Base-by-base conservation (phyloP, 1,140 invertebrate genomes). In the Papilio glaucus region DNA sequence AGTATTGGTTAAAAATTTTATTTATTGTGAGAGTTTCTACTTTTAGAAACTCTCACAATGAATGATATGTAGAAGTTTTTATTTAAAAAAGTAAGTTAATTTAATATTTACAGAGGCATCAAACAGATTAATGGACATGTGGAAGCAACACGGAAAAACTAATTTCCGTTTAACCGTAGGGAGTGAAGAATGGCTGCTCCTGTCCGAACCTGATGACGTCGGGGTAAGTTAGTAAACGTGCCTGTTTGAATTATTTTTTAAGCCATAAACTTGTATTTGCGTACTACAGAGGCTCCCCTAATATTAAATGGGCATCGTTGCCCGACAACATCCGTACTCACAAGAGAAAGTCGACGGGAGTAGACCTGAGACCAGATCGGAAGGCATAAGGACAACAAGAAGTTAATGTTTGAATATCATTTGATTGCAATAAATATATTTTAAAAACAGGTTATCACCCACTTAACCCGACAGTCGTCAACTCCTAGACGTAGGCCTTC, bases 81-180 rank as follows among this genome's bases (percentile, higher is more conserved):
- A 33, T 6, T 7, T 15, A 7, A 61, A 29, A 10, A 9, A 13
- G n/a, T 0, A 61, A 37, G 7, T 33, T 1, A 5, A 37, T 12
- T 1, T n/a, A 1, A 37, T 18, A 65, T 69, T 71, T 76, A 15
- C 60, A 82, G 80, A 80, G 8, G 68, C 77, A 7, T 71, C 76
- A 9, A 53, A 74, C 18, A 82, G 72, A 63, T 68, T 82, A 38
- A 67, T 82, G 45, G 75, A 71, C n/a, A 18, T 82, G 53, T 82
- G 80, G 80, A 73, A 69, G 29, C 77, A 73, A 45, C 76, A 80
- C 7, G 80, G 80, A 29, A 80, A 75, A 70, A 68, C 67, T n/a
- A 82, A 82, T 68, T 78, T 82, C 37, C 78, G 80, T 18, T 71
- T 80, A 37, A 75, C 78, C 15, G 75, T 80, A 13, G 80, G 80